Percentiles rank a stretch among this genome's conserved stretches.
Conservation (phyloP, 1,140 invertebrate species). For the Euwallacea fornicatus region DNA sequence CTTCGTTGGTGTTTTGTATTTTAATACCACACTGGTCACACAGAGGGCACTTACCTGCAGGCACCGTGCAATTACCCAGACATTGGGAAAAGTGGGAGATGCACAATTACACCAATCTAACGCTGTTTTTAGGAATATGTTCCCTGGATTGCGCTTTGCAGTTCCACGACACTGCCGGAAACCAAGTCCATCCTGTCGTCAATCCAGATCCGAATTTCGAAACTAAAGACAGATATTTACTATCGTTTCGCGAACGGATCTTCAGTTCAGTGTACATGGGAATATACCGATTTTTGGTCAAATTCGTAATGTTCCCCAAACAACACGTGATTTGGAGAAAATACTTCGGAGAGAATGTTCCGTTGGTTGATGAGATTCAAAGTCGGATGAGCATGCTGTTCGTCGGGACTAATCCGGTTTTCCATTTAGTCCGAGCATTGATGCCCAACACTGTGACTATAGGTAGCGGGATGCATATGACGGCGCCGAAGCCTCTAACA, state of each 20-base stretch:
- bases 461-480: constrained; percentile 56
- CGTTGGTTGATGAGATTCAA: neutral
- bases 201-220: constrained; percentile 50
- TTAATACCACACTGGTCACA: constrained; percentile 43
- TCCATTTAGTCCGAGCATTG: constrained; percentile 51
- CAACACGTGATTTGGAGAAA: neutral
- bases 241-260: neutral
- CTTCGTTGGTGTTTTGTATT: constrained; percentile 50
- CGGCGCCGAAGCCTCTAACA: constrained; percentile 26
- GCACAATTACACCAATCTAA: neutral
- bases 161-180: constrained; percentile 51
- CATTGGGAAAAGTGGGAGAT: too few species aligned
- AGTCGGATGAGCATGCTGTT: neutral
- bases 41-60: constrained; percentile 39
- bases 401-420: neutral
- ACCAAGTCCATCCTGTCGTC: constrained; percentile 53
- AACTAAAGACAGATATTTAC: neutral
- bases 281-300: neutral
- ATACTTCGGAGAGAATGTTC: neutral
- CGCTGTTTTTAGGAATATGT: constrained; percentile 43
- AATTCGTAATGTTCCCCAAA: neutral
- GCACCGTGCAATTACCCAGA: constrained; percentile 32
- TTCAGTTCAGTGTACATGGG: neutral
- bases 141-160: constrained; percentile 38
- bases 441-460: constrained; percentile 56